Evolutionary conservation across 2,797 vertebrate genomes (phyloP), one percentile per base, ranked within the genome.

Genomic region (Discoglossus pictus): DNA sequence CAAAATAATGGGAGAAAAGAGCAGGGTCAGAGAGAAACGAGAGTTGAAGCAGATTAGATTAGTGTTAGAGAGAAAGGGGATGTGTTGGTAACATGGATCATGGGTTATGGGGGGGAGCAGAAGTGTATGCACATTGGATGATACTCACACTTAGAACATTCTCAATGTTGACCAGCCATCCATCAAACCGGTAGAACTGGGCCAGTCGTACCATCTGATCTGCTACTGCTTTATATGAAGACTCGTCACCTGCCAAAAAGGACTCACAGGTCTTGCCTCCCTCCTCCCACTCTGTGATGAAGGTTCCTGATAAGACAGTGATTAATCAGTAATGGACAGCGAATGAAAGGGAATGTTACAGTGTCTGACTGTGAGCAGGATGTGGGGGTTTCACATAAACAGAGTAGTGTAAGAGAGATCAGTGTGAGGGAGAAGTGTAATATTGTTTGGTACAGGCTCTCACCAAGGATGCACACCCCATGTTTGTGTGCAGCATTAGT

Each of bases 81-180:
- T n/a, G n/a, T n/a, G n/a, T n/a, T n/a, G n/a, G n/a, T n/a, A n/a
- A n/a, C n/a, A n/a, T n/a, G n/a, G n/a, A n/a, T n/a, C n/a, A n/a
- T n/a, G n/a, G n/a, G n/a, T n/a, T n/a, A n/a, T n/a, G n/a, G n/a
- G n/a, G n/a, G n/a, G n/a, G n/a, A n/a, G n/a, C n/a, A n/a, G n/a
- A n/a, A n/a, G n/a, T n/a, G n/a, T n/a, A n/a, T n/a, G n/a, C 16
- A 23, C 1, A 16, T 18, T 2, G 39, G 4, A 1, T 4, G 15
- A 0, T 34, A 55, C 67, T 69, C 36, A 69, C 97, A 1, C 89
- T 95, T 74, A 99, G 86, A 0, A 16, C 0, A 73, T 97, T 99
- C 84, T 99, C 96, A 0, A 99, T 91, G 84, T 99, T 98, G 58
- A 99, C 31, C 23, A 99, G 87, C 97, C 96, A 99, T 62, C 97